Conservation (phyloP, 2,113 vertebrate genomes). For the Hydrolagus affinis region DNA sequence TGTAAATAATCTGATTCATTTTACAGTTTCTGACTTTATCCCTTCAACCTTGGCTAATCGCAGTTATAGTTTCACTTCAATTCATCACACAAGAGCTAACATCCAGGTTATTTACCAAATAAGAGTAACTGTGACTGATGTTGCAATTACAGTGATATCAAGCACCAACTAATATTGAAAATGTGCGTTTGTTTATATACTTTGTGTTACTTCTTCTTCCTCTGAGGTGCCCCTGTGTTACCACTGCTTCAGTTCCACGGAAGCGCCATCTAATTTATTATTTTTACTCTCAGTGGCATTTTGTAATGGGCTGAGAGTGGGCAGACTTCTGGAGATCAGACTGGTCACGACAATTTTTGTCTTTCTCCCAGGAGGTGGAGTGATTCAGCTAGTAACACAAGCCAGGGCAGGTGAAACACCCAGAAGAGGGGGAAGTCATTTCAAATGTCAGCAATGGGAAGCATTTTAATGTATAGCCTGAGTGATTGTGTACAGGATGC, state of each 20-base stretch:
- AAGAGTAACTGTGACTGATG: constrained; percentile 20
- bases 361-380: background rate
- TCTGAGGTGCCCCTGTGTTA: background rate
- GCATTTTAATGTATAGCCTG: too few relatives aligned
- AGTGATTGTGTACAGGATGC: too few relatives aligned
- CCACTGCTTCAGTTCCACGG: background rate
- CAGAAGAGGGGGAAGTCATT: too few relatives aligned
- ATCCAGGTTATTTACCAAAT: constrained; percentile 28
- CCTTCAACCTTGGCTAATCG: constrained; percentile 27
- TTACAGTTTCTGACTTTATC: constrained; percentile 26
- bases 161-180: constrained; percentile 12
- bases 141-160: constrained; percentile 16
- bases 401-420: too few relatives aligned
- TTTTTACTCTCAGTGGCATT: background rate
- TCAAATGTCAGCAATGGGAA: too few relatives aligned
- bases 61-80: constrained; percentile 31
- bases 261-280: background rate
- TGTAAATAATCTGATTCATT: constrained; percentile 23
- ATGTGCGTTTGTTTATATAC: background rate
- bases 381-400: background rate
- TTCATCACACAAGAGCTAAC: constrained; percentile 28
- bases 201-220: background rate
- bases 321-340: background rate
- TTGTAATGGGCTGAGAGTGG: background rate
- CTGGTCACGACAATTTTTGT: background rate